Percentiles rank a stretch among this genome's conserved stretches.
Conservation (phyloP, 2,888 invertebrate species). For the Nephrotoma guestfalica region DNA sequence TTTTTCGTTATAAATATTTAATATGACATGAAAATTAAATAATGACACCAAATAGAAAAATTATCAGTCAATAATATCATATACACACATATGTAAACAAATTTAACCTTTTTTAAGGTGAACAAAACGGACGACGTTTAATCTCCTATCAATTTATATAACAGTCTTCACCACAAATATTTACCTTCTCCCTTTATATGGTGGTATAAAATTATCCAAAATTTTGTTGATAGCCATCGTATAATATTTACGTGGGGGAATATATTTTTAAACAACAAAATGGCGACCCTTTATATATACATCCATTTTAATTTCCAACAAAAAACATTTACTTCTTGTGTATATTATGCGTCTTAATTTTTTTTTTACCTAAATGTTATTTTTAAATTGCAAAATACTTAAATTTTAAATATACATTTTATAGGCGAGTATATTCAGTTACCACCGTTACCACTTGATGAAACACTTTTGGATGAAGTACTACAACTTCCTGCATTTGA, state of each 20-base stretch:
- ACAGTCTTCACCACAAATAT: background rate
- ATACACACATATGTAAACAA: background rate
- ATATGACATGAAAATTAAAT: background rate
- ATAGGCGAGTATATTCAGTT: constrained; percentile 31
- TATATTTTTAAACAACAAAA: background rate
- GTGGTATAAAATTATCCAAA: background rate
- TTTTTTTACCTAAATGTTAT: background rate
- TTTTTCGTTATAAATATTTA: background rate
- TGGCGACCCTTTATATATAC: background rate
- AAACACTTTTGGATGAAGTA: constrained; percentile 28
- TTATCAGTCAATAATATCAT: background rate
- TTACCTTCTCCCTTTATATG: background rate
- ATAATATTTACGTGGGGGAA: background rate
- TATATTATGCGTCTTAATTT: background rate
- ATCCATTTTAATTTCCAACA: background rate
- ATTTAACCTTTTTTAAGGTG: background rate
- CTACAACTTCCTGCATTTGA: constrained; percentile 26
- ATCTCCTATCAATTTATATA: background rate
- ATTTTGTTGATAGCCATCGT: background rate
- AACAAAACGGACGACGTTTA: background rate
- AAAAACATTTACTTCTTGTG: background rate
- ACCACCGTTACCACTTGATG: constrained; percentile 23
- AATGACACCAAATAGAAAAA: background rate
- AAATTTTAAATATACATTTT: background rate
- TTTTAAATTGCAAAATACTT: background rate